Conservation (phyloP, 2,113 vertebrate species). For the Xiphophorus maculatus region DNA sequence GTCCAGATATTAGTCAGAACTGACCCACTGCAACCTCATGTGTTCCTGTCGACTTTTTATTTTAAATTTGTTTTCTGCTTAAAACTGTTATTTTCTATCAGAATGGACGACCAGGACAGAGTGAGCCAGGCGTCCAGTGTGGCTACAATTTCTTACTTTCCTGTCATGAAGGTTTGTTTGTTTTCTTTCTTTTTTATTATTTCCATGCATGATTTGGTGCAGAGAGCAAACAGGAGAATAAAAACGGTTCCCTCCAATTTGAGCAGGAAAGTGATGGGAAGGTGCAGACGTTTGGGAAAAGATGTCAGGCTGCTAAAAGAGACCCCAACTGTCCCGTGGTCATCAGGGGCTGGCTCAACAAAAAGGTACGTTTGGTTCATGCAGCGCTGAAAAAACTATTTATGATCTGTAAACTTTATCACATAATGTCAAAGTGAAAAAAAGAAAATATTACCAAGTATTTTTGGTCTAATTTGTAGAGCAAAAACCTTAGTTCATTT, state of each 20-base stretch:
- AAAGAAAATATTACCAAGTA: too few relatives aligned
- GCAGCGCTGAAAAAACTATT: background rate
- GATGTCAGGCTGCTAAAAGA: conserved; percentile 83
- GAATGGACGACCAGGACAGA: conserved; percentile 83
- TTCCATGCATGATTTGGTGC: background rate
- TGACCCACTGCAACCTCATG: conserved; percentile 7
- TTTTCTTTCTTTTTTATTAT: background rate
- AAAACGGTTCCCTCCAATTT: background rate
- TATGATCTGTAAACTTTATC: background rate
- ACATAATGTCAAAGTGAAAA: background rate
- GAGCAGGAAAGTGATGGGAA: conserved; percentile 75
- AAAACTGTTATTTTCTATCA: conserved; percentile 25
- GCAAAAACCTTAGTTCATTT: too few relatives aligned
- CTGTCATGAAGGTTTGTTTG: conserved; percentile 69
- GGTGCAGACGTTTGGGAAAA: conserved; percentile 89
- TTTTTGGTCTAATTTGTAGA: too few relatives aligned
- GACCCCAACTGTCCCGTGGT: conserved; percentile 88
- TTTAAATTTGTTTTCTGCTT: background rate
- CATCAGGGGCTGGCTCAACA: conserved; percentile 92
- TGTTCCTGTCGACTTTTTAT: background rate
- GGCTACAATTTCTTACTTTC: conserved; percentile 81
- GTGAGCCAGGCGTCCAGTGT: conserved; percentile 83
- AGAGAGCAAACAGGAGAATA: background rate
- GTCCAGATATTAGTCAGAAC: conserved; percentile 16
- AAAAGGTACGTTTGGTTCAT: conserved; percentile 80